These are phyloP conservation scores for Agonum fuliginosum DNA, from an alignment of 2,888 invertebrate genomes.

Conservation along the genomic window DNA sequence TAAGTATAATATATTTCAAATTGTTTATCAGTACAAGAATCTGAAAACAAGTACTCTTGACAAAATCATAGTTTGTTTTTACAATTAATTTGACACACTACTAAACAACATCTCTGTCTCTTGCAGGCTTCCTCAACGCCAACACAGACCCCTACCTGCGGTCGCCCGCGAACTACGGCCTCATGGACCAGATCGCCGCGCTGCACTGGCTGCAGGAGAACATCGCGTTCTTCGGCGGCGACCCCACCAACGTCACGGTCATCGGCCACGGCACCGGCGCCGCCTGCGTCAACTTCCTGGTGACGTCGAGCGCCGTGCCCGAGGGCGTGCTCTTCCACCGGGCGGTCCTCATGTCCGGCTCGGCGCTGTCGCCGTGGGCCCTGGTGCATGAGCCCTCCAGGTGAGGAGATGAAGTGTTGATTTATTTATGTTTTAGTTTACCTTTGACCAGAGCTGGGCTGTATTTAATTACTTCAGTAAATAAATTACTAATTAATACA, in stretches of 20 bases:
- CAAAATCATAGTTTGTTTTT: too few species aligned
- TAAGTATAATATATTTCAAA: too few species aligned
- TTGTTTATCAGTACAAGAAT: too few species aligned
- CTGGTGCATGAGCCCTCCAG: constrained; percentile 84
- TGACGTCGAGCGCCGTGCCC: constrained; percentile 95
- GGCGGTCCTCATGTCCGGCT: constrained; percentile 93
- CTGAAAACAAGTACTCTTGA: too few species aligned
- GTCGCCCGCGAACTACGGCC: constrained; percentile 96
- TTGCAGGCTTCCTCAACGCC: constrained; percentile 90
- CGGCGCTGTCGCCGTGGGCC: constrained; percentile 92
- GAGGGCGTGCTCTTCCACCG: constrained; percentile 93
- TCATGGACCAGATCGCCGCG: constrained; percentile 97
- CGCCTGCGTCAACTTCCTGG: constrained; percentile 94
- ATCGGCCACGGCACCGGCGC: constrained; percentile 98
- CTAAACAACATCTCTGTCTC: constrained; percentile 60
- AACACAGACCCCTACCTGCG: constrained; percentile 90
- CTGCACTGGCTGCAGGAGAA: constrained; percentile 97
- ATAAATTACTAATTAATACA: too few species aligned
- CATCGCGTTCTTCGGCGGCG: constrained; percentile 95
- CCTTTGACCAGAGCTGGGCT: too few species aligned
- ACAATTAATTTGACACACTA: too few species aligned
- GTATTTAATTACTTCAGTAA: too few species aligned
- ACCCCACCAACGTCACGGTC: constrained; percentile 93
- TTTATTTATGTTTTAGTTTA: too few species aligned
- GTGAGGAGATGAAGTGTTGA: background rate